Conservation (phyloP, 2,113 vertebrate species). For the Polypterus bichir region DNA sequence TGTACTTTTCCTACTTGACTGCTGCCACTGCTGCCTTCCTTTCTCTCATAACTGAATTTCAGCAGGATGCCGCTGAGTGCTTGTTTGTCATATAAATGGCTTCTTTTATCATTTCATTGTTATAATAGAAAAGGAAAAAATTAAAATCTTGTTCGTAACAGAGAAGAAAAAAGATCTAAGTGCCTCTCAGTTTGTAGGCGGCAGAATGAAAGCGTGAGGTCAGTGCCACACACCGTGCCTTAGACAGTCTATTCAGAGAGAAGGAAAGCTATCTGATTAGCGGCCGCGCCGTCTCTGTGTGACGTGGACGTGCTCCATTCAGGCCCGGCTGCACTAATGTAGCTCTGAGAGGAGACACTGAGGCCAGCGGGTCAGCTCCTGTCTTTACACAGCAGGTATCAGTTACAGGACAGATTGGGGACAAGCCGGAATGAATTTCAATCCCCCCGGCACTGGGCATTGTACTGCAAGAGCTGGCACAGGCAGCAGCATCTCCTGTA, state of each 20-base stretch:
- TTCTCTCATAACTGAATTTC: neutral
- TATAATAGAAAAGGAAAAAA: neutral
- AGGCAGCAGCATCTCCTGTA: slow-evolving; percentile 27
- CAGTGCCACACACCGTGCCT: slow-evolving; percentile 31
- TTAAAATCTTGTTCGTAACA: neutral
- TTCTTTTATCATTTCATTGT: slow-evolving; percentile 6
- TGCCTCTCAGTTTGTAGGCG: slow-evolving; percentile 22
- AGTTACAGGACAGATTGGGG: slow-evolving; percentile 48
- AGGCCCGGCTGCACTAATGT: slow-evolving; percentile 35
- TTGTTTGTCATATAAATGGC: slow-evolving; percentile 6
- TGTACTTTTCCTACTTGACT: too few relatives aligned
- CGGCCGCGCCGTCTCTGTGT: slow-evolving; percentile 34
- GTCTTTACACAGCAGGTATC: slow-evolving; percentile 51
- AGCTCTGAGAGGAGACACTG: slow-evolving; percentile 34
- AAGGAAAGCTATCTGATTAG: slow-evolving; percentile 32
- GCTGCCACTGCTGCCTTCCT: neutral
- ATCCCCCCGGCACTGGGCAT: slow-evolving; percentile 47
- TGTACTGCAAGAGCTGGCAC: slow-evolving; percentile 36
- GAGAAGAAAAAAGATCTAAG: slow-evolving; percentile 14
- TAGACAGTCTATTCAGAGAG: slow-evolving; percentile 27
- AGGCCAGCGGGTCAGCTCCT: slow-evolving; percentile 47
- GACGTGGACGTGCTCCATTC: slow-evolving; percentile 35
- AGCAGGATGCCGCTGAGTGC: neutral
- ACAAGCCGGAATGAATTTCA: slow-evolving; percentile 42
- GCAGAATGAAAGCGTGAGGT: slow-evolving; percentile 20